Evolutionary conservation across 2,113 vertebrate species (phyloP).

Genomic region (Stegostoma tigrinum): DNA sequence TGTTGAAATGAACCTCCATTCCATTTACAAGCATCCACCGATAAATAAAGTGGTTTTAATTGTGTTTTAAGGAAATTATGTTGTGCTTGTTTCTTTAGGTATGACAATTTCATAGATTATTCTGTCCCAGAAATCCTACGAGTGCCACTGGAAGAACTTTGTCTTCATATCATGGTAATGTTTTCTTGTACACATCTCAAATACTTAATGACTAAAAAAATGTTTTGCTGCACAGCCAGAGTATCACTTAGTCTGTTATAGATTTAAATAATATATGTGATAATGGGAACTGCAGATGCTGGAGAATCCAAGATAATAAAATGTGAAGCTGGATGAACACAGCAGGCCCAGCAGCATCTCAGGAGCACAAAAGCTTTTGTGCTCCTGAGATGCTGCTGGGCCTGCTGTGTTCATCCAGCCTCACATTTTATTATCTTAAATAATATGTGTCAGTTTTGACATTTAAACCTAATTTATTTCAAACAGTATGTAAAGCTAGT

Average conservation of each 20-base stretch:
- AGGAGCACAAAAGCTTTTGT: too few species aligned
- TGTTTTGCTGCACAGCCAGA: background rate
- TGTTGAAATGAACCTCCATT: background rate
- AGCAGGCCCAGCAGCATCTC: too few species aligned
- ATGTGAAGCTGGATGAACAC: too few species aligned
- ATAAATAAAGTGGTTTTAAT: background rate
- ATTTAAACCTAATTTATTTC: background rate
- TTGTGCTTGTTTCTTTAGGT: constrained; percentile 60
- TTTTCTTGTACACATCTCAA: constrained; percentile 12
- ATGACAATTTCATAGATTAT: constrained; percentile 84
- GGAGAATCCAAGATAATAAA: too few species aligned
- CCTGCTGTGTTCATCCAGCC: too few species aligned
- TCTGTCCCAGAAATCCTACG: constrained; percentile 91
- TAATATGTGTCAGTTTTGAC: too few species aligned
- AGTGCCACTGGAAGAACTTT: constrained; percentile 91
- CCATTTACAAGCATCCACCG: background rate
- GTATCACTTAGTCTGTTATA: too few species aligned
- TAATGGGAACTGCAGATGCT: too few species aligned
- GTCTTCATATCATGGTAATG: constrained; percentile 93
- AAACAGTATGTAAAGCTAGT: background rate
- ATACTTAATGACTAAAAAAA: background rate
- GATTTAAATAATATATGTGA: background rate
- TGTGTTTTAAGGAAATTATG: background rate
- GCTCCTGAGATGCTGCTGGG: too few species aligned
- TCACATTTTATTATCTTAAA: too few species aligned